Evolutionary conservation across 2,797 vertebrate species (phyloP).

Genomic region (Bradypodion pumilum): DNA sequence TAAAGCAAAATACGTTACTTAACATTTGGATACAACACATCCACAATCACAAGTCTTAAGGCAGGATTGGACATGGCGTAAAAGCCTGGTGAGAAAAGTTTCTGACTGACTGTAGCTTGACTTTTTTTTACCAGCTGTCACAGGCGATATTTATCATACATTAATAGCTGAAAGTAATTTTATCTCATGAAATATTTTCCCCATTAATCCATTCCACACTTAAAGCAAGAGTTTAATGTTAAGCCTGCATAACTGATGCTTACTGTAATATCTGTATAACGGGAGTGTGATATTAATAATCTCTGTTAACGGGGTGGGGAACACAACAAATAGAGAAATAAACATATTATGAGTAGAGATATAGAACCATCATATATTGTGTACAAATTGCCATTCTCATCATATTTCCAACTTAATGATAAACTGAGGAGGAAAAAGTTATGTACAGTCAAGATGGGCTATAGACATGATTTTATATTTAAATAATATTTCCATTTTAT

Average conservation of each 20-base stretch:
- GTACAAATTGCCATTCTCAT: too few species aligned
- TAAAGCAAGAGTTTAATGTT: background rate
- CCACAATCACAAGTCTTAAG: background rate
- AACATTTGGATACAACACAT: too few species aligned
- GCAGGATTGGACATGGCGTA: background rate
- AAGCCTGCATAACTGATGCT: background rate
- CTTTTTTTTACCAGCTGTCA: background rate
- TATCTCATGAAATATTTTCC: background rate
- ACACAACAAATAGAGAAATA: background rate
- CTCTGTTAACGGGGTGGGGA: background rate
- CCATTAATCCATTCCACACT: background rate
- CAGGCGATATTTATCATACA: background rate
- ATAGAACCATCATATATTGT: too few species aligned
- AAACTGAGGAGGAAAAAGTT: too few species aligned
- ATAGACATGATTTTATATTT: too few species aligned
- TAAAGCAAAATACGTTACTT: too few species aligned
- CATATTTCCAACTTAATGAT: too few species aligned
- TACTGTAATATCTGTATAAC: background rate
- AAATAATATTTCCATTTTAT: too few species aligned
- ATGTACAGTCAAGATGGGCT: background rate
- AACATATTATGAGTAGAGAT: background rate
- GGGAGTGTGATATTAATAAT: background rate
- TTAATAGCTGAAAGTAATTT: background rate
- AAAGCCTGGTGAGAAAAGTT: background rate
- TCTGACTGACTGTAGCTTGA: background rate